phyloP scores from a whole-genome alignment of 2,888 invertebrate genomes.

The Acrobasis consociella region DNA sequence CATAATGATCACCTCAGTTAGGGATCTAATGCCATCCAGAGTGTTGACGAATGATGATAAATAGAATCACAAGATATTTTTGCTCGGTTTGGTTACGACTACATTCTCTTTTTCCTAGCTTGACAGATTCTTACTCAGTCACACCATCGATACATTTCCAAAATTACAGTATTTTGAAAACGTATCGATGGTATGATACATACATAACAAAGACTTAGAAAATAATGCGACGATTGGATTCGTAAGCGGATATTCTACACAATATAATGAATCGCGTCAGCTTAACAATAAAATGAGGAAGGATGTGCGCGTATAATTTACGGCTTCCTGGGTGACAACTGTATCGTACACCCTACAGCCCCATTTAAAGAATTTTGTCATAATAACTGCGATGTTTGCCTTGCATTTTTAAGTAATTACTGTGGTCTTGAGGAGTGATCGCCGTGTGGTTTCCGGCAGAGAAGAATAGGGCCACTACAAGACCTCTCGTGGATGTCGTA shows the following conservation, averaged over 20 bases:
- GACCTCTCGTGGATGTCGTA: no score
- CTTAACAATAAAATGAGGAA: slow-evolving; percentile 17
- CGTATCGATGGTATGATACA: no score
- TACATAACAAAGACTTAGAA: neutral
- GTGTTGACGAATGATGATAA: no score
- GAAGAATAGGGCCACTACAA: no score
- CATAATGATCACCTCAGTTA: no score
- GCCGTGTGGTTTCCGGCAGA: no score
- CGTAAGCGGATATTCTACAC: neutral
- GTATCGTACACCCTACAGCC: neutral
- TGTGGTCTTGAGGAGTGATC: no score
- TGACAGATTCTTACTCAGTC: slow-evolving; percentile 13
- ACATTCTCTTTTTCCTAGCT: neutral
- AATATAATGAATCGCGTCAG: neutral
- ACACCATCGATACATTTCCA: neutral
- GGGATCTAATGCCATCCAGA: no score
- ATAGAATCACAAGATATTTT: no score
- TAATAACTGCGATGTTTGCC: neutral
- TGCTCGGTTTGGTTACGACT: no score
- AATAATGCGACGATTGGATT: neutral
- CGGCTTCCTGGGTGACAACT: slow-evolving; percentile 6
- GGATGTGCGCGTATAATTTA: slow-evolving; percentile 19
- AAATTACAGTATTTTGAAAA: no score
- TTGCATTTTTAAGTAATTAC: neutral
- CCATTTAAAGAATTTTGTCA: neutral